These are phyloP conservation scores for Nycteola revayana DNA, from an alignment of 2,888 invertebrate genomes.

Conservation along the genomic window DNA sequence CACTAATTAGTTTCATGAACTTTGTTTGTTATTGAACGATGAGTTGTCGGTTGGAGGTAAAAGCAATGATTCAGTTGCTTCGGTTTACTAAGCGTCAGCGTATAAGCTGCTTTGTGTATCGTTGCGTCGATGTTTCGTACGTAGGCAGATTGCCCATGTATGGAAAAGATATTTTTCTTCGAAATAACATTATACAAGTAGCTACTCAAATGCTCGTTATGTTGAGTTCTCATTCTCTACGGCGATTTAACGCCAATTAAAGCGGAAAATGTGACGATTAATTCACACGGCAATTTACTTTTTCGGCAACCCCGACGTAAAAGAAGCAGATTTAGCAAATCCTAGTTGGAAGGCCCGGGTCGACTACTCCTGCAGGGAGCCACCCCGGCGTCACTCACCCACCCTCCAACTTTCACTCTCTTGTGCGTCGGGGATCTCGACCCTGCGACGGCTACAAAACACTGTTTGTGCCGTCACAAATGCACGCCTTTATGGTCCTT, in stretches of 20 bases:
- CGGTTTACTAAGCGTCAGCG: no score
- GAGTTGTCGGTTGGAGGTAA: constrained; percentile 2
- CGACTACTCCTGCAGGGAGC: constrained; percentile 73
- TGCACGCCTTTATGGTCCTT: constrained; percentile 44
- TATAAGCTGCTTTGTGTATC: no score
- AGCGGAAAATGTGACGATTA: no score
- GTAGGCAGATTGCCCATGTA: no score
- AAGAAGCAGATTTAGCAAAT: constrained; percentile 79
- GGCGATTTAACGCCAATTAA: no score
- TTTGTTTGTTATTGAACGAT: constrained; percentile 13
- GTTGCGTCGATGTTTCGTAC: no score
- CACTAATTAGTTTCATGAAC: constrained; percentile 40
- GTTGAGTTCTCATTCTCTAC: no score
- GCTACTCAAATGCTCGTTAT: no score
- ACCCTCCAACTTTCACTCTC: constrained; percentile 75
- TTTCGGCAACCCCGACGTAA: constrained; percentile 51
- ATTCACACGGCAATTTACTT: constrained; percentile 33
- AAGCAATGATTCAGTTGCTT: no score
- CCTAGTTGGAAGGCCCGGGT: constrained; percentile 74
- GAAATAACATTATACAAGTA: no score
- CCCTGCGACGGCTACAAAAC: constrained; percentile 52
- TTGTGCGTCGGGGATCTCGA: constrained; percentile 75
- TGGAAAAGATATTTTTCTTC: no score
- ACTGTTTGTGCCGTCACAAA: constrained; percentile 45
- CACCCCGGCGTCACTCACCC: constrained; percentile 57